Conservation (phyloP, 2,888 invertebrate species). For the Volucella inanis region DNA sequence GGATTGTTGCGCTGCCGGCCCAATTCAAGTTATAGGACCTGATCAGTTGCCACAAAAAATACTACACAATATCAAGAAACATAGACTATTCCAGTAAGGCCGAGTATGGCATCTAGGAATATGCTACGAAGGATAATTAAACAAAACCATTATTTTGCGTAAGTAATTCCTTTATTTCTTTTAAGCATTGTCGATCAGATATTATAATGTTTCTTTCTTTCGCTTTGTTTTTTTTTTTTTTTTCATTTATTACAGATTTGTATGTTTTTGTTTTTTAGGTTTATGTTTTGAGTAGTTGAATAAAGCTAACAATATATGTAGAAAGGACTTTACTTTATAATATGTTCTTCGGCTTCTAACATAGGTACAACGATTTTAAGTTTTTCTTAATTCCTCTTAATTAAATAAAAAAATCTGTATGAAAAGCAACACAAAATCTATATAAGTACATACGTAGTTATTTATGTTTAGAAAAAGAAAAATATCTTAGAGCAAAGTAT, state of each 20-base stretch:
- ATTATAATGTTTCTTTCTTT: constrained; percentile 56
- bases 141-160: constrained; percentile 48
- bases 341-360: constrained; percentile 59
- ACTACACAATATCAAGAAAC: no score
- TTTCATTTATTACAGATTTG: constrained; percentile 57
- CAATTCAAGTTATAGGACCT: no score
- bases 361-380: constrained; percentile 67
- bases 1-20: no score
- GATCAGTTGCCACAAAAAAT: no score
- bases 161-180: constrained; percentile 72
- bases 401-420: constrained; percentile 13
- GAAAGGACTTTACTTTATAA: constrained; percentile 61
- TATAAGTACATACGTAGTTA: not conserved
- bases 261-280: constrained; percentile 9
- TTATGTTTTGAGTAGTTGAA: constrained; percentile 63
- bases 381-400: constrained; percentile 20
- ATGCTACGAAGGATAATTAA: not conserved
- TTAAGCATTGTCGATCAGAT: constrained; percentile 70
- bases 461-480: not conserved
- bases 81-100: no score
- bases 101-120: not conserved
- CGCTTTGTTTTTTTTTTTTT: constrained; percentile 25
- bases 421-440: constrained; percentile 36
- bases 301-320: constrained; percentile 71
- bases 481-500: no score